phyloP scores from a whole-genome alignment of 1,140 invertebrate genomes.

The Drosophila aff. region DNA sequence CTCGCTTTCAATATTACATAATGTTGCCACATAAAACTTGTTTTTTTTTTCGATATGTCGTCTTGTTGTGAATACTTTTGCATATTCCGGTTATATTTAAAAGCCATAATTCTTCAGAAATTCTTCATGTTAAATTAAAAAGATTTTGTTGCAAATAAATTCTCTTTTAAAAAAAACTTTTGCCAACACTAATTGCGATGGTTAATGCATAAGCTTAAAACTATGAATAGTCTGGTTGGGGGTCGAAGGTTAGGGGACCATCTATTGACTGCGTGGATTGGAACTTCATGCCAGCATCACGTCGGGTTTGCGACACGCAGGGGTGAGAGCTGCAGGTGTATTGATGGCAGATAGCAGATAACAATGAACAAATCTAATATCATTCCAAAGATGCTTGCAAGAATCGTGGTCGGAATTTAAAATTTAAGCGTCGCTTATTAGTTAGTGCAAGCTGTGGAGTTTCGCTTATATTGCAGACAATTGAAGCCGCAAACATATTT shows the following conservation, averaged over 20 bases:
- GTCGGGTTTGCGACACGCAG: not conserved
- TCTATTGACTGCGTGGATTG: constrained; percentile 18
- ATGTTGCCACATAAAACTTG: not conserved
- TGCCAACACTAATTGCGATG: constrained; percentile 27
- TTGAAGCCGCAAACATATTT: constrained; percentile 12
- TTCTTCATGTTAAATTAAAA: not conserved
- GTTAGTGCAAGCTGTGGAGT: constrained; percentile 14
- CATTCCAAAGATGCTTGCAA: constrained; percentile 32
- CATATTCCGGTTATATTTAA: not conserved
- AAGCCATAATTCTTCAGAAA: not conserved
- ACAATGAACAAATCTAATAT: constrained; percentile 34
- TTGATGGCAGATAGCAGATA: constrained; percentile 32
- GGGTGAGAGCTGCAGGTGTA: constrained; percentile 36
- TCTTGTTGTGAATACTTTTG: not conserved
- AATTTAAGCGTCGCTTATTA: constrained; percentile 26
- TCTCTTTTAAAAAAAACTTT: not conserved
- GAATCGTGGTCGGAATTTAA: constrained; percentile 36
- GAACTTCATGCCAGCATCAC: constrained; percentile 17
- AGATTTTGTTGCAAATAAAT: not conserved
- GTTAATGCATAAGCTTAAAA: constrained; percentile 50
- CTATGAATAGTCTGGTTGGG: constrained; percentile 30
- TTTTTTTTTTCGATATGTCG: not conserved
- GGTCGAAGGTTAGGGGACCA: constrained; percentile 5
- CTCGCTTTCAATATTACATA: not conserved
- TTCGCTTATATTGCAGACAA: not conserved